Percentiles rank a stretch among this genome's conserved stretches.
These are phyloP conservation scores for Drosophila triauraria DNA, from an alignment of 1,140 invertebrate genomes.

Conservation along the genomic window DNA sequence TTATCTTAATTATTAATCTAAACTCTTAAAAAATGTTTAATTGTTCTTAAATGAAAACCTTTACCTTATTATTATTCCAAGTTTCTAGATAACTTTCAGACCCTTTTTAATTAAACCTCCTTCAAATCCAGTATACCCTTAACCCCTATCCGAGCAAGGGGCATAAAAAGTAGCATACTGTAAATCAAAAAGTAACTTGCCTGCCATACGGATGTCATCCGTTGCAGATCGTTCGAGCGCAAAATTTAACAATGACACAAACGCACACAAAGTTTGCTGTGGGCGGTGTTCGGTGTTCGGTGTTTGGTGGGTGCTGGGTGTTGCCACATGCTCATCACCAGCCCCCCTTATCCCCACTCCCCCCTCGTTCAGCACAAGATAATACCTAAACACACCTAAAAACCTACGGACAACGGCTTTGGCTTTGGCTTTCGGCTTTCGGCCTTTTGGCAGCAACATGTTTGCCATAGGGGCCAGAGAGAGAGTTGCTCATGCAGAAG, in stretches of 20 bases:
- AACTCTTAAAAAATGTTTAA: background rate
- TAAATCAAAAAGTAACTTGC: slow-evolving; percentile 84
- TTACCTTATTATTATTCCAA: too few species aligned
- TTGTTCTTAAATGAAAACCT: background rate
- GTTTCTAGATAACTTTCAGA: background rate
- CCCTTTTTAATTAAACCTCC: background rate
- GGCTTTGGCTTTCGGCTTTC: slow-evolving; percentile 46
- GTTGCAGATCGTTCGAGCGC: slow-evolving; percentile 83
- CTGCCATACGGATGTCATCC: slow-evolving; percentile 80
- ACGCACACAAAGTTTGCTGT: slow-evolving; percentile 61
- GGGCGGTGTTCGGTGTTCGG: slow-evolving; percentile 14
- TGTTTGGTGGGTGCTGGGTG: slow-evolving; percentile 18
- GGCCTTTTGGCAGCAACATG: slow-evolving; percentile 49
- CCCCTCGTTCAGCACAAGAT: slow-evolving; percentile 43
- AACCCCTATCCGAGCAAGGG: background rate
- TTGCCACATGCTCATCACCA: slow-evolving; percentile 40
- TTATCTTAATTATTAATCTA: background rate
- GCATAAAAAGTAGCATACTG: slow-evolving; percentile 66
- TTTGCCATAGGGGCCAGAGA: slow-evolving; percentile 70
- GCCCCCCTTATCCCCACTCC: background rate
- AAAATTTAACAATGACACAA: slow-evolving; percentile 84
- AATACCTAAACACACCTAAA: slow-evolving; percentile 84
- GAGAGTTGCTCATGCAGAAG: slow-evolving; percentile 79
- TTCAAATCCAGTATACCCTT: slow-evolving; percentile 10
- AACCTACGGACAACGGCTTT: slow-evolving; percentile 50